Evolutionary conservation across 2,888 invertebrate species (phyloP).

Genomic region (Serripes groenlandicus): DNA sequence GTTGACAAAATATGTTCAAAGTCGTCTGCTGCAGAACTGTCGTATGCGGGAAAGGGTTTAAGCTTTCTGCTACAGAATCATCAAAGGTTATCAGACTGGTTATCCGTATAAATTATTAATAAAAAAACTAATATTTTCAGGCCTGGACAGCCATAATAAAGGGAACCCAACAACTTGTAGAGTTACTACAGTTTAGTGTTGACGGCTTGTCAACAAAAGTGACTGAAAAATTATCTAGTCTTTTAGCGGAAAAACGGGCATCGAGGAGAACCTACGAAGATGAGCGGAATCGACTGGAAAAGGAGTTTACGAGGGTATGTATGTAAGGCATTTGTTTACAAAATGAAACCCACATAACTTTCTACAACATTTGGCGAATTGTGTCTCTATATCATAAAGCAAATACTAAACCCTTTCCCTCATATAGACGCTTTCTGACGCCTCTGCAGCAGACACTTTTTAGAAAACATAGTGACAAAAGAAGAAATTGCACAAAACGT

Average conservation of each 20-base stretch:
- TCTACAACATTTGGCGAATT: too few species aligned
- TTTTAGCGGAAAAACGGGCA: conserved; percentile 95
- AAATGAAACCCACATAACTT: too few species aligned
- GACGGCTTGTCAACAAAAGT: conserved; percentile 94
- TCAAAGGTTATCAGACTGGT: too few species aligned
- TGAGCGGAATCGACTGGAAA: conserved; percentile 94
- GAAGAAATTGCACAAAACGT: background rate
- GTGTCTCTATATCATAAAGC: too few species aligned
- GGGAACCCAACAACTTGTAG: conserved; percentile 94
- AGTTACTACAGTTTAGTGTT: conserved; percentile 93
- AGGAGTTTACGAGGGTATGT: conserved; percentile 93
- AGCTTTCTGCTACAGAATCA: too few species aligned
- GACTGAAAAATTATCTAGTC: conserved; percentile 92
- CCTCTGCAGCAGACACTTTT: background rate
- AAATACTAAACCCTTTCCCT: background rate
- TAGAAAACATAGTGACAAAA: background rate
- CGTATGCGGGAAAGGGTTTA: too few species aligned
- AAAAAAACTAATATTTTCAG: too few species aligned
- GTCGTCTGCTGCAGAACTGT: too few species aligned
- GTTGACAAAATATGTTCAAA: too few species aligned
- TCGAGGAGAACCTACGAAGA: conserved; percentile 95
- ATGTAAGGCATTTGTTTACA: conserved; percentile 85
- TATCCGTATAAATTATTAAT: too few species aligned
- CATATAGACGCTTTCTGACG: background rate
- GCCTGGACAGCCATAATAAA: conserved; percentile 95